Conservation (phyloP, 2,113 vertebrate species). For the Lepidothrix coronata region DNA sequence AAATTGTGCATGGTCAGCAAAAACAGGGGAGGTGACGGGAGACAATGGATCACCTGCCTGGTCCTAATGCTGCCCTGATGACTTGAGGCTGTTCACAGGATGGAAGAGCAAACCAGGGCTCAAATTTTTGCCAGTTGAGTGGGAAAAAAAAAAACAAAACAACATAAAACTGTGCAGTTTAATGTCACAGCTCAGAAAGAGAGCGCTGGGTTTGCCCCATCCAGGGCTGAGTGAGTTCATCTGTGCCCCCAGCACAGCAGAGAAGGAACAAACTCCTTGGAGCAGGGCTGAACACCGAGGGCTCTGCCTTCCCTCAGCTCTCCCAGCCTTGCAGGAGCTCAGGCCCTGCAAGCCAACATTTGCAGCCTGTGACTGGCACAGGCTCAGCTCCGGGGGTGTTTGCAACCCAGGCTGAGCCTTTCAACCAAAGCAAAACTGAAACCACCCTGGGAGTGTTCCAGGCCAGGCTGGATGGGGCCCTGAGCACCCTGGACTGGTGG, state of each 20-base stretch:
- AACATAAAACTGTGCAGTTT: background rate
- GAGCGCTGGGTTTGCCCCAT: background rate
- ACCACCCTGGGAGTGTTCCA: background rate
- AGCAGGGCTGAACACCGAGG: fast-evolving
- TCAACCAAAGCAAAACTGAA: background rate
- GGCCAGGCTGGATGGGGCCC: background rate
- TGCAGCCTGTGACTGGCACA: background rate
- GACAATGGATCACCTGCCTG: fast-evolving
- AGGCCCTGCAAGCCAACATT: background rate
- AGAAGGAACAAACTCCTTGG: background rate
- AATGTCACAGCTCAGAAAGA: background rate
- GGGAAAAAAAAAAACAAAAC: background rate
- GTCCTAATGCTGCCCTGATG: background rate
- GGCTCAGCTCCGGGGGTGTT: background rate
- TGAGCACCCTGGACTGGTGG: background rate
- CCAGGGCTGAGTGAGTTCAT: background rate
- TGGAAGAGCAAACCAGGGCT: background rate
- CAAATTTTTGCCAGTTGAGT: background rate
- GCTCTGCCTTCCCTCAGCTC: background rate
- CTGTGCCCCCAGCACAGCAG: background rate
- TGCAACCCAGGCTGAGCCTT: background rate
- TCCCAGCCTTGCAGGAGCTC: background rate
- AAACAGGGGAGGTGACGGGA: background rate
- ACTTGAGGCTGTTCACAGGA: fast-evolving
- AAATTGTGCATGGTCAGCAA: background rate